A percentile compares a stretch with the other conserved stretches of the same genome.
These are phyloP conservation scores for Caretta caretta DNA, from an alignment of 2,113 vertebrate genomes.

Conservation along the genomic window DNA sequence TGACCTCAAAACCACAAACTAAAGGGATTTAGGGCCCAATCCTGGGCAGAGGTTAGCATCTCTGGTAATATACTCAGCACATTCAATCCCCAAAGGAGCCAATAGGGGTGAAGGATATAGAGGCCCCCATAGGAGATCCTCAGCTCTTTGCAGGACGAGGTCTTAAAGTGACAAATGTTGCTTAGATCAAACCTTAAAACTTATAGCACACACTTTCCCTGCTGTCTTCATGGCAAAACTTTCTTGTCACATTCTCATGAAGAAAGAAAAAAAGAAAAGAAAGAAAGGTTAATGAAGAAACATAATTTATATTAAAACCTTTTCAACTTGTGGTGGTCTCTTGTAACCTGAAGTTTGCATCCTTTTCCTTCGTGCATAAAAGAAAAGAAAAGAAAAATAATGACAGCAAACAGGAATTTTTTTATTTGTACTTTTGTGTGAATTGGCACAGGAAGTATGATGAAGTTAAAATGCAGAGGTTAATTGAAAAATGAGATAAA, in stretches of 20 bases:
- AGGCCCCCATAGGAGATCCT: not conserved
- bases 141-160: not conserved
- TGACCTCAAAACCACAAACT: not conserved
- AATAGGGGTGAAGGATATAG: not conserved
- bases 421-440: conserved; percentile 88
- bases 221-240: not conserved
- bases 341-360: conserved; percentile 81
- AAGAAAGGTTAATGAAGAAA: conserved; percentile 79
- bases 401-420: conserved; percentile 68
- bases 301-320: conserved; percentile 83
- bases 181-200: not conserved
- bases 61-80: not conserved
- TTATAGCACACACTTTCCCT: not conserved
- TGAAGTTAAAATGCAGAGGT: conserved; percentile 92
- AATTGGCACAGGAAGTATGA: conserved; percentile 85
- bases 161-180: not conserved
- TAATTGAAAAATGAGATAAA: conserved; percentile 99
- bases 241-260: not conserved
- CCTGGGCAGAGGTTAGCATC: not conserved
- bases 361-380: conserved; percentile 63
- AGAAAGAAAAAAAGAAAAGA: conserved; percentile 48
- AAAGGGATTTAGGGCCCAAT: not conserved
- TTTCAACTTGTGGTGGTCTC: conserved; percentile 74
- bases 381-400: conserved; percentile 77
- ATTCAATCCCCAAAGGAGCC: not conserved